Percentiles rank a stretch among this genome's conserved stretches.
Conservation (phyloP, 1,140 invertebrate species). For the Drosophila sucinea region DNA sequence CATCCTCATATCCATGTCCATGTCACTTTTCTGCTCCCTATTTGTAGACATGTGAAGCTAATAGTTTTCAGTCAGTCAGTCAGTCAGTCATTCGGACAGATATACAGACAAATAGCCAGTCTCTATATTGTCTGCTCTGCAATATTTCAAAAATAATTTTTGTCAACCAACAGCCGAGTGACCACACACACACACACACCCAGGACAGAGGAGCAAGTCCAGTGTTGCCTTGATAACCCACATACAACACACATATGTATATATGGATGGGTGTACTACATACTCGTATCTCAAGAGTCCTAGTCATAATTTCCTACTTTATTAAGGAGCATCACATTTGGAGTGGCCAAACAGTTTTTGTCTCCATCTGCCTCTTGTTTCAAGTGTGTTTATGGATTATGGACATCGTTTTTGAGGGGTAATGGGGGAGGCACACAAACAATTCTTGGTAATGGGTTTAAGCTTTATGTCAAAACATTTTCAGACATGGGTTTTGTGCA, state of each 20-base stretch:
- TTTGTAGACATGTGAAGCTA: slow-evolving; percentile 43
- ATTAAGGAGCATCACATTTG: slow-evolving; percentile 32
- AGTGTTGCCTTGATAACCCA: slow-evolving; percentile 37
- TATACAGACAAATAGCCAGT: slow-evolving; percentile 13
- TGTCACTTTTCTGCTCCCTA: not conserved
- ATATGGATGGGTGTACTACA: not conserved
- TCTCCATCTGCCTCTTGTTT: slow-evolving; percentile 39
- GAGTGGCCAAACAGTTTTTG: slow-evolving; percentile 22
- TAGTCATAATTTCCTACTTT: slow-evolving; percentile 38
- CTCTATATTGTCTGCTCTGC: slow-evolving; percentile 8
- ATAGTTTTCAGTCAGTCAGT: slow-evolving; percentile 51
- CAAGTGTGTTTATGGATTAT: slow-evolving; percentile 32
- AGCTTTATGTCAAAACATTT: slow-evolving; percentile 13
- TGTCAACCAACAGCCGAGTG: not conserved
- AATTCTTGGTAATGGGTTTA: slow-evolving; percentile 7
- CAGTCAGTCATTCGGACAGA: not conserved
- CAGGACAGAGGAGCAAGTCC: not conserved
- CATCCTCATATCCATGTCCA: not conserved
- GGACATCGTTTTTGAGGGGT: not conserved
- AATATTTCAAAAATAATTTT: slow-evolving; percentile 48
- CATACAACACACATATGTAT: slow-evolving; percentile 17
- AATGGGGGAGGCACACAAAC: not conserved
- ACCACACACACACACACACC: slow-evolving; percentile 1
- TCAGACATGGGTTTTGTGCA: slow-evolving; percentile 3
- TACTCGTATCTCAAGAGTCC: slow-evolving; percentile 26